Percentiles rank a stretch among this genome's conserved stretches.
phyloP scores from a whole-genome alignment of 2,113 vertebrate genomes.

The Dromas ardeola region DNA sequence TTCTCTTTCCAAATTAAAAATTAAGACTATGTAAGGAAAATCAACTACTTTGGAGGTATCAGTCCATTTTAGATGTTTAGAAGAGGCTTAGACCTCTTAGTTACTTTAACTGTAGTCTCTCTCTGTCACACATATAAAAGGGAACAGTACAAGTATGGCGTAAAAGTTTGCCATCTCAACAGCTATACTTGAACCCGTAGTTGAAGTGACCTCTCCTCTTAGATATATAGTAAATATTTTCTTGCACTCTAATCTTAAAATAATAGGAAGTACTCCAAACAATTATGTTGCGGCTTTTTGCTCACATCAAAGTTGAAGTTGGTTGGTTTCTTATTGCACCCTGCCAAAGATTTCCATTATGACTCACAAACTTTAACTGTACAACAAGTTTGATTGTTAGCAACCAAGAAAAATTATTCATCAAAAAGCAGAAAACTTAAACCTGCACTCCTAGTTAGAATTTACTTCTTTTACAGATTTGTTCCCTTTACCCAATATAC shows the following conservation, averaged over 20 bases:
- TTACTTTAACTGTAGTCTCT: not conserved
- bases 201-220: not conserved
- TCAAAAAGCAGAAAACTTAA: not conserved
- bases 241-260: not conserved
- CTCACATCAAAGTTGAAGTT: not conserved
- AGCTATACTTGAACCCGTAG: not conserved
- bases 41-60: not conserved
- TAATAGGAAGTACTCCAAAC: constrained; percentile 8
- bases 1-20: not conserved
- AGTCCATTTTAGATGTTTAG: not conserved
- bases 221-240: not conserved
- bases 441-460: not conserved
- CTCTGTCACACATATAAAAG: not conserved
- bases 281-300: not conserved
- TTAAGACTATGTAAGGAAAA: not conserved
- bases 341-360: not conserved
- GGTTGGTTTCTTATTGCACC: not conserved
- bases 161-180: not conserved
- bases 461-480: not conserved
- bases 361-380: not conserved
- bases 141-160: not conserved
- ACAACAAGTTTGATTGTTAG: not conserved
- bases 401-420: not conserved
- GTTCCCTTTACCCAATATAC: not conserved
- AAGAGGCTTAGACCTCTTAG: not conserved